A percentile compares a stretch with the other conserved stretches of the same genome.
phyloP scores from a whole-genome alignment of 1,140 invertebrate genomes.

The Wiebesia pumilae region DNA sequence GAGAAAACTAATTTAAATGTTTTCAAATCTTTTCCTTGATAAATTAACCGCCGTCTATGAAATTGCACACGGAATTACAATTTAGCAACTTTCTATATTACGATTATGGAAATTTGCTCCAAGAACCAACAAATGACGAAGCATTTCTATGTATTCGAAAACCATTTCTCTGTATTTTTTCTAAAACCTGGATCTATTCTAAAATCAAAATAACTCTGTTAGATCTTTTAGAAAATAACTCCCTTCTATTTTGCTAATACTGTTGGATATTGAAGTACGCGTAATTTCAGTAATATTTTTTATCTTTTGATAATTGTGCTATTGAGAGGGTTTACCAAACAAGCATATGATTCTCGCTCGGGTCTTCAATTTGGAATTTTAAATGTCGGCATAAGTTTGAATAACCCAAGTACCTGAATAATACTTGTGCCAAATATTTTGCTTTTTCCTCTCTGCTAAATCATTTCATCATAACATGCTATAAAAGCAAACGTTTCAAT shows the following conservation, averaged over 20 bases:
- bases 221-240: neutral
- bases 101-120: neutral
- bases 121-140: neutral
- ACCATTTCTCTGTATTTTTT: too few relatives aligned
- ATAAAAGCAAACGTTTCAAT: conserved; percentile 15
- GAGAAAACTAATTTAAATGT: neutral
- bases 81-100: too few relatives aligned
- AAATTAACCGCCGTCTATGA: neutral
- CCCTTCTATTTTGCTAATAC: neutral
- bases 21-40: neutral
- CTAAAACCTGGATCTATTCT: neutral
- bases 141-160: neutral
- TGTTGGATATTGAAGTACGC: neutral
- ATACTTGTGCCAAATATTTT: neutral
- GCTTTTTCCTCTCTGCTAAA: neutral
- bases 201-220: neutral
- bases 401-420: neutral
- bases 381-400: too few relatives aligned
- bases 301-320: neutral
- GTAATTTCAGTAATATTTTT: neutral
- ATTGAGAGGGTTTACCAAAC: neutral
- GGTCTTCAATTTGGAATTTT: too few relatives aligned
- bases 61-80: too few relatives aligned
- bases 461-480: neutral
- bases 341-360: too few relatives aligned